These are phyloP conservation scores for Eubasilissa regina DNA, from an alignment of 1,140 invertebrate genomes.

Conservation along the genomic window DNA sequence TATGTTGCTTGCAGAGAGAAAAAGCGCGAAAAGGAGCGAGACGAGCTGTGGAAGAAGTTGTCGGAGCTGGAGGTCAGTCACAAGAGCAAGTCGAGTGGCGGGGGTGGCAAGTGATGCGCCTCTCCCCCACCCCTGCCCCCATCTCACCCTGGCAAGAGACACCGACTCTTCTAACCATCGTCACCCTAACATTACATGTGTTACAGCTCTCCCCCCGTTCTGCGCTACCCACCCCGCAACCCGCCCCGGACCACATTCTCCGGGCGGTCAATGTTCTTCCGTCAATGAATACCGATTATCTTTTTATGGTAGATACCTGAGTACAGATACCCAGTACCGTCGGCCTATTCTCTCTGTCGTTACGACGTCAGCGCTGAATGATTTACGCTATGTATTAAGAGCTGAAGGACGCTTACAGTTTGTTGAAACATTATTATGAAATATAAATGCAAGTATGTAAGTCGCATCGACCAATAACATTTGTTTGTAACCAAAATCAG, in stretches of 20 bases:
- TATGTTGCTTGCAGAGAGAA: constrained; percentile 84
- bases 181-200: constrained; percentile 1
- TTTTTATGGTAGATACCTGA: too few relatives aligned
- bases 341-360: too few relatives aligned
- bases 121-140: constrained; percentile 40
- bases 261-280: neutral
- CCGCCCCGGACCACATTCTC: neutral
- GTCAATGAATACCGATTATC: too few relatives aligned
- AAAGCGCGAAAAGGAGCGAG: constrained; percentile 94
- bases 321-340: too few relatives aligned
- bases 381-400: too few relatives aligned
- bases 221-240: neutral
- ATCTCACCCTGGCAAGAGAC: constrained; percentile 36
- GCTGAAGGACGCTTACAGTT: too few relatives aligned
- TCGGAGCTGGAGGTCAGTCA: constrained; percentile 84
- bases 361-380: too few relatives aligned
- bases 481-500: neutral
- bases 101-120: constrained; percentile 51
- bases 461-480: neutral
- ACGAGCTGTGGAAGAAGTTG: constrained; percentile 95
- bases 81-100: constrained; percentile 62
- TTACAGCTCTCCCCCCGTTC: neutral
- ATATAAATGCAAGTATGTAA: neutral
- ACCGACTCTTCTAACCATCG: constrained; percentile 42
- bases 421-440: too few relatives aligned